Base-by-base conservation (phyloP, 2,113 vertebrate species). In the Nannobrachium achirus region DNA sequence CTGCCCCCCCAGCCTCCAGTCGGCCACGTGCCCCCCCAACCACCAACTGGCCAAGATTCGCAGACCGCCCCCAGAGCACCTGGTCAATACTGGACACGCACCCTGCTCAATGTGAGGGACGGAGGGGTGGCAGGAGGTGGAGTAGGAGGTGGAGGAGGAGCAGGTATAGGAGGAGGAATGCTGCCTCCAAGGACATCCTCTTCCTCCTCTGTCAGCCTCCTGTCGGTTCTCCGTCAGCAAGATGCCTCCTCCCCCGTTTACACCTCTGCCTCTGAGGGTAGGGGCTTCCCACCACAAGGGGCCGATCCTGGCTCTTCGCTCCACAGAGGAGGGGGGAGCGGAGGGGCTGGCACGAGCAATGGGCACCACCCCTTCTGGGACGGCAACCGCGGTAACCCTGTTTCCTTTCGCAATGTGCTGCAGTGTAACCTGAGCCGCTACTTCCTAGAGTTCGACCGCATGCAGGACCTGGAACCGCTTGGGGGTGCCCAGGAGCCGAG, bases 371-470 rank as follows among this genome's bases (percentile, higher is more conserved):
- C 93, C 0, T 91, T 92, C 56, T 91, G 92, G 71, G 92, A 94
- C 4, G 82, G 84, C 1, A 85, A 87, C 0, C 89, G 89, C 3
- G 69, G 84, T 13, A 92, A 86, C 78, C 89, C 92, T 0, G 92
- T 95, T 45, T 95, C 93, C 60, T 95, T 97, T 82, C 94, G 97
- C 46, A 98, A 98, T 7, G 98, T 97, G 63, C 92, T 99, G 82
- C 98, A 97, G 48, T 98, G 98, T 88, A 98, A 99, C 90, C 89
- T 99, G 85, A 96, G 96, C 89, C 95, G 97, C 73, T 99, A 98
- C 91, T 99, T 99, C 90, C 91, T 98, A 92, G 97, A 98, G 89
- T 96, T 97, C 56, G 98, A 98, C 83, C 94, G 95, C 74, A 95
- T 97, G 85, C 96, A 97, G 84, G 96, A 98, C 81, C 91, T 96